Percentiles rank a stretch among this genome's conserved stretches.
phyloP scores from a whole-genome alignment of 2,113 vertebrate genomes.

The Cyanoramphus novaezelandiae region DNA sequence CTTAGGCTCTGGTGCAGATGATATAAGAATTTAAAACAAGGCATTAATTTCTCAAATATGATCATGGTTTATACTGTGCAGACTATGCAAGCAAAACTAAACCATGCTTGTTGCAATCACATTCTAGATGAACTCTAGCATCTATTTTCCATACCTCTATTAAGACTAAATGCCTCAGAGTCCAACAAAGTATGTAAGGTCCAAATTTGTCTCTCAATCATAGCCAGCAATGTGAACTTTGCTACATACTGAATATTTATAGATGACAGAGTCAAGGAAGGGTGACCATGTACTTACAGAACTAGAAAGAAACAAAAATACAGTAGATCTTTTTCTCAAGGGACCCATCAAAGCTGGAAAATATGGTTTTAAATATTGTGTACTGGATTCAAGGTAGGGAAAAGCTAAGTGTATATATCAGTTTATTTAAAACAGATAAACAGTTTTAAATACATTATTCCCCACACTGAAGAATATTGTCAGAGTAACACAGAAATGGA shows the following conservation, averaged over 20 bases:
- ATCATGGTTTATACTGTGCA: not conserved
- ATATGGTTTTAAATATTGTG: not conserved
- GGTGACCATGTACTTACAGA: not conserved
- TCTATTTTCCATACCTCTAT: not conserved
- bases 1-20: not conserved
- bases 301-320: not conserved
- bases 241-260: not conserved
- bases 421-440: not conserved
- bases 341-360: not conserved
- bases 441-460: not conserved
- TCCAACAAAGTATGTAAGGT: not conserved
- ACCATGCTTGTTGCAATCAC: not conserved
- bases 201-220: not conserved
- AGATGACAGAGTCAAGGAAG: not conserved
- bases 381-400: not conserved
- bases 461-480: not conserved
- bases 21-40: not conserved
- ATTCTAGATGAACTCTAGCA: not conserved
- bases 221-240: not conserved
- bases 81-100: not conserved
- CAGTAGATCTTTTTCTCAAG: not conserved
- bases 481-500: not conserved
- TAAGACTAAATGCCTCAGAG: not conserved
- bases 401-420: not conserved
- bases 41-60: not conserved